Percentiles rank a stretch among this genome's conserved stretches.
phyloP scores from a whole-genome alignment of 2,113 vertebrate species.

The Chloebia gouldiae region DNA sequence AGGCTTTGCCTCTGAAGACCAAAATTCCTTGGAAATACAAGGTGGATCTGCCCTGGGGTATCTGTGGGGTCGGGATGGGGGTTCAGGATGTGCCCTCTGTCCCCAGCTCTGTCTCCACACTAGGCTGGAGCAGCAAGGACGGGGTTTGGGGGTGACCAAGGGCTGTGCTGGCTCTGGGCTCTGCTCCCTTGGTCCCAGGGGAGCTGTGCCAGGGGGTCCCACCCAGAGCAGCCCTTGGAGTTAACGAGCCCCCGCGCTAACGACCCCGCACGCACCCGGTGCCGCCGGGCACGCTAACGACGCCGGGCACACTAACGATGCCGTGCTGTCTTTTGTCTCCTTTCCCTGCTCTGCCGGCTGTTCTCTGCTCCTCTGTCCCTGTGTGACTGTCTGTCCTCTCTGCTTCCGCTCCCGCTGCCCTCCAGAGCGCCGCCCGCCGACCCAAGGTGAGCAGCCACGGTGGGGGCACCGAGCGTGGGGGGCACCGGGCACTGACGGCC shows the following conservation, averaged over 20 bases:
- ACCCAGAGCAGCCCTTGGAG: neutral
- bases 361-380: slow-evolving; percentile 55
- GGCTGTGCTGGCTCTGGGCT: neutral
- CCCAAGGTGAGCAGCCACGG: slow-evolving; percentile 81
- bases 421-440: slow-evolving; percentile 86
- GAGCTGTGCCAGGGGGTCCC: no score
- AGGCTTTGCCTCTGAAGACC: neutral
- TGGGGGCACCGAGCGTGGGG: neutral
- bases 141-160: neutral
- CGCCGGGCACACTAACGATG: neutral
- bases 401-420: slow-evolving; percentile 69
- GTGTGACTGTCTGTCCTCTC: slow-evolving; percentile 45
- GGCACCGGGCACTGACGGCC: neutral
- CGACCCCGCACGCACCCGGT: neutral
- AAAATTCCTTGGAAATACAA: neutral
- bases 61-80: fast-evolving
- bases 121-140: fast-evolving
- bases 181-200: no score
- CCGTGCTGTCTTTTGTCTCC: slow-evolving; percentile 33
- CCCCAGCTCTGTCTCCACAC: neutral
- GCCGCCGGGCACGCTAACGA: neutral
- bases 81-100: neutral
- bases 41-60: neutral
- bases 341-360: slow-evolving; percentile 24
- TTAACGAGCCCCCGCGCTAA: neutral